Percentiles rank a stretch among this genome's conserved stretches.
Conservation (phyloP, 2,113 vertebrate genomes). For the Corythoichthys haematopterus region DNA sequence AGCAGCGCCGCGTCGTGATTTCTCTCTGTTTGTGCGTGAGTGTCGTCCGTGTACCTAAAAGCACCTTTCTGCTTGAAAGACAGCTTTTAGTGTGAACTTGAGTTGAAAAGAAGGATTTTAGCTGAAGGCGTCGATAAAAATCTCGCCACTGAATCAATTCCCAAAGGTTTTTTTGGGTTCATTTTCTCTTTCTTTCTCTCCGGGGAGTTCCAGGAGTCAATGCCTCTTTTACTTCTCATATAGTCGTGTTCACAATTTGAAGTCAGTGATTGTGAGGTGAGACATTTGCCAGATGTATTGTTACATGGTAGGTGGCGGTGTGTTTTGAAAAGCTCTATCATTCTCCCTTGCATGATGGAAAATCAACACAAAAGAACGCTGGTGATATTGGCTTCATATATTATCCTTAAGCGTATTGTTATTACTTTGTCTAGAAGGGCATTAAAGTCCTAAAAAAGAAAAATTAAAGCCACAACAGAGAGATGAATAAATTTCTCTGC, state of each 20-base stretch:
- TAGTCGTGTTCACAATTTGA: constrained; percentile 7
- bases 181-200: constrained; percentile 20
- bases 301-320: not conserved
- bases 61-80: constrained; percentile 8
- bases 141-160: constrained; percentile 2
- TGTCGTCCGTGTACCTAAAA: constrained; percentile 21
- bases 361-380: not conserved
- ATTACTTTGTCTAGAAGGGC: not conserved
- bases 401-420: not conserved
- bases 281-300: constrained; percentile 7
- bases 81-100: constrained; percentile 16
- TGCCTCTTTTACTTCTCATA: not conserved
- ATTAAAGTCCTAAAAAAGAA: not conserved
- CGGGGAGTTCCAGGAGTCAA: constrained; percentile 4
- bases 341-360: not conserved
- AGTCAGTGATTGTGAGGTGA: constrained; percentile 4
- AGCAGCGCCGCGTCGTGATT: constrained; percentile 11
- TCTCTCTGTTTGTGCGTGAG: constrained; percentile 14
- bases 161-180: constrained; percentile 6
- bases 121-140: constrained; percentile 10
- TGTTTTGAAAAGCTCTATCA: not conserved
- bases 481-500: not conserved
- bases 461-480: not conserved
- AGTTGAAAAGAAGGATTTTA: constrained; percentile 22
- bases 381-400: not conserved